Base-by-base conservation (phyloP, 2,113 vertebrate species). In the Haemorhous mexicanus region DNA sequence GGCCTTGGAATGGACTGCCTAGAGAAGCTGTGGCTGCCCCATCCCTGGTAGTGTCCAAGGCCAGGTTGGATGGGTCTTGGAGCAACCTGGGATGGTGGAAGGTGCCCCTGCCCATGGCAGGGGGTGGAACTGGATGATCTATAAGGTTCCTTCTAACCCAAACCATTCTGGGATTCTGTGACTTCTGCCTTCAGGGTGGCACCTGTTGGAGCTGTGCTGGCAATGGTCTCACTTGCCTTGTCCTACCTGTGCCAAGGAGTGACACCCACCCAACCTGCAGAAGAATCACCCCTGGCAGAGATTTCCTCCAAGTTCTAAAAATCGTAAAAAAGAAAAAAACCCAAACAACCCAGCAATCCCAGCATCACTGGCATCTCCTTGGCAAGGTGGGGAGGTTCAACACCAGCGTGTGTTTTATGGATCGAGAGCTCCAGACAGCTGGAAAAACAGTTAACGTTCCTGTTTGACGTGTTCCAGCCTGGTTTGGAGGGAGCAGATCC, bases 361-460 rank as follows among this genome's bases (percentile, higher is more conserved):
- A 30, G 41, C 32, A 14, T 41, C 56, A 4, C 72, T 63, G 83
- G 90, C 87, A 95, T 75, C 92, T 90, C 85, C 87, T 85, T 72
- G 87, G 82, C 41, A 3, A 85, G 35, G 82, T 19, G 24, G 11
- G 24, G 64, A 84, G 47, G 33, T 83, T 41, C 16, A 69, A 61
- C 52, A 6, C 44, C 68, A n/a, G 55, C 0, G n/a, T 53, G 83
- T 58, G 53, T 62, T 95, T 93, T 79, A 94, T 44, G 84, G 94
- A 13, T n/a, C 0, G 0, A 19, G 78, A 90, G 89, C 81, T 91
- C 44, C 91, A 85, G 93, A 77, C 93, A 94, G 91, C 89, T 93
- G 93, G 87, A 88, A 93, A 95, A 95, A 77, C 8, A 93, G 84
- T 96, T 90, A 91, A 44, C 4, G 76, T 85, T 90, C 79, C 93